Percentiles rank a stretch among this genome's conserved stretches.
phyloP scores from a whole-genome alignment of 2,797 vertebrate species.

The Chiropotes sagulatus region DNA sequence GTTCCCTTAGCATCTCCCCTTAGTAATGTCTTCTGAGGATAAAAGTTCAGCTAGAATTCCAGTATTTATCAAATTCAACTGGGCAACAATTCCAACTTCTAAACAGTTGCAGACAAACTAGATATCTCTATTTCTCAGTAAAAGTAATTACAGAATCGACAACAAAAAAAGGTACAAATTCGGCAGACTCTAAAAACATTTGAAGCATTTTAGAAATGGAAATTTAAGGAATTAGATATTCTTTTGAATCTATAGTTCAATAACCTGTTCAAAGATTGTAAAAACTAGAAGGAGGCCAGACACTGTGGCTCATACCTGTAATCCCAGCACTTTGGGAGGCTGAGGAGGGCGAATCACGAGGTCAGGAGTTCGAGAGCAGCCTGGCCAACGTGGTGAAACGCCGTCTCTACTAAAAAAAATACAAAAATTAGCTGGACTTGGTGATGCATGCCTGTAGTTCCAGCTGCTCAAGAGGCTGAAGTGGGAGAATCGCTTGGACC shows the following conservation, averaged over 20 bases:
- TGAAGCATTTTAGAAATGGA: not conserved
- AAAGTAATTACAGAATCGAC: not conserved
- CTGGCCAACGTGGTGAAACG: no score
- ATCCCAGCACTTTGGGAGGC: no score
- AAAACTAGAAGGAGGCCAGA: not conserved
- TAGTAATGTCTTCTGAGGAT: not conserved
- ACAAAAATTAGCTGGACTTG: no score
- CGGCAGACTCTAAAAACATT: not conserved
- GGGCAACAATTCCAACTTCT: not conserved
- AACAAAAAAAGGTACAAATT: not conserved
- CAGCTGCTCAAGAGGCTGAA: no score
- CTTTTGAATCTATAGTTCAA: not conserved
- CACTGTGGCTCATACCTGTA: no score
- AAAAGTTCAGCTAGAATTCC: not conserved
- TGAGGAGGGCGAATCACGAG: no score
- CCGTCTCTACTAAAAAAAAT: no score
- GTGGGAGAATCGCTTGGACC: no score
- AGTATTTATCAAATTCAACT: conserved; percentile 31
- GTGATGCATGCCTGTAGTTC: no score
- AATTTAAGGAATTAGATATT: conserved; percentile 2
- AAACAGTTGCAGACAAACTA: not conserved
- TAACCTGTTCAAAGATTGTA: conserved; percentile 1
- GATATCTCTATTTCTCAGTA: not conserved
- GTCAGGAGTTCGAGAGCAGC: no score
- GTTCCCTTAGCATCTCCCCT: not conserved